A percentile compares a stretch with the other conserved stretches of the same genome.
These are phyloP conservation scores for Oryzias woworae DNA, from an alignment of 2,113 vertebrate species.

Conservation along the genomic window DNA sequence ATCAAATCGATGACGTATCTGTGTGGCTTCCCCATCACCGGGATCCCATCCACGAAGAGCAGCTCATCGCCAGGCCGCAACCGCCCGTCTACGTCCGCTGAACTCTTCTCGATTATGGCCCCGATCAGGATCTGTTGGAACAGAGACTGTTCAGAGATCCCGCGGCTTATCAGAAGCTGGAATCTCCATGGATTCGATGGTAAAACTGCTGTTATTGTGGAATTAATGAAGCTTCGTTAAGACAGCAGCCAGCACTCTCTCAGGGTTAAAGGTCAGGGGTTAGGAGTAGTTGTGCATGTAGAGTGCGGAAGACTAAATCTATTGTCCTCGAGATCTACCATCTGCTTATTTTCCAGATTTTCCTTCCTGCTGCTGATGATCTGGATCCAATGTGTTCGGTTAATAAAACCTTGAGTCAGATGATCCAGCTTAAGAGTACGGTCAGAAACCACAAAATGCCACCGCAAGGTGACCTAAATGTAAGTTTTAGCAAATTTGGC, in stretches of 20 bases:
- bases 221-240: slow-evolving; percentile 16
- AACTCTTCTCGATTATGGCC: slow-evolving; percentile 96
- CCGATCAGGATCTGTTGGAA: slow-evolving; percentile 91
- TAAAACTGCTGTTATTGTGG: slow-evolving; percentile 39
- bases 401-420: too few relatives aligned
- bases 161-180: not conserved
- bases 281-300: slow-evolving; percentile 2
- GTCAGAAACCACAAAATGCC: too few relatives aligned
- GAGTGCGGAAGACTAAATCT: too few relatives aligned
- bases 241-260: slow-evolving; percentile 56
- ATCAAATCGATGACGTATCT: slow-evolving; percentile 97
- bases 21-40: slow-evolving; percentile 94
- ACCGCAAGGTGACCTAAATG: too few relatives aligned
- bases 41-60: slow-evolving; percentile 92
- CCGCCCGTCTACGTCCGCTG: slow-evolving; percentile 93
- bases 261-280: slow-evolving; percentile 45
- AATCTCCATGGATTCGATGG: slow-evolving; percentile 9
- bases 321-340: too few relatives aligned
- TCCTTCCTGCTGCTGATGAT: too few relatives aligned
- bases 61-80: slow-evolving; percentile 95
- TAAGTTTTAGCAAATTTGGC: too few relatives aligned
- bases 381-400: too few relatives aligned
- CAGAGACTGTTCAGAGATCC: not conserved
- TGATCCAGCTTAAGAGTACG: too few relatives aligned
- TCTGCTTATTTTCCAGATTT: too few relatives aligned